Conservation (phyloP, 2,113 vertebrate genomes). For the Hystrix cristata region DNA sequence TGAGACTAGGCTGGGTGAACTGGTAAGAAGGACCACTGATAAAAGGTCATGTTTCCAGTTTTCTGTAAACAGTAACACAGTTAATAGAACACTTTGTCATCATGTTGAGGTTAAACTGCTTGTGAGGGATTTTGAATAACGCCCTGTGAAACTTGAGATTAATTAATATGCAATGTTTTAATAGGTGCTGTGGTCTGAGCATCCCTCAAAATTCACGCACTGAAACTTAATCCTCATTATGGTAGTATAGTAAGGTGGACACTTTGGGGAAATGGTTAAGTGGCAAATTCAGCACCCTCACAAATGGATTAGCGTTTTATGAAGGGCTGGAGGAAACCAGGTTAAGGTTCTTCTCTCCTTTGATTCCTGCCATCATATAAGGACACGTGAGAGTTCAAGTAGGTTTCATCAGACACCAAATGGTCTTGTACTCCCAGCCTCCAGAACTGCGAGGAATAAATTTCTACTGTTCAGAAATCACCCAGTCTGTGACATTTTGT, state of each 20-base stretch:
- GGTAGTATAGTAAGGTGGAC: neutral
- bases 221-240: neutral
- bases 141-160: neutral
- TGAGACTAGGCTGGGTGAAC: neutral
- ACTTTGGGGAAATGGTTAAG: neutral
- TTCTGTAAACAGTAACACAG: neutral
- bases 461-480: neutral
- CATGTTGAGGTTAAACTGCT: neutral
- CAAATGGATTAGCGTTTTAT: neutral
- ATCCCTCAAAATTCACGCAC: neutral
- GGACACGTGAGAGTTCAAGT: neutral
- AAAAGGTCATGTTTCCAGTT: neutral
- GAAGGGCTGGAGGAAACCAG: neutral
- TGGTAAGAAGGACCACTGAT: neutral
- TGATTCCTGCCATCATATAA: neutral
- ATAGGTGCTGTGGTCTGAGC: neutral
- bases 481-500: neutral
- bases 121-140: neutral
- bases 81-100: neutral
- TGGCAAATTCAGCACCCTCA: neutral
- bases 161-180: neutral
- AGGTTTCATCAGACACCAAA: neutral
- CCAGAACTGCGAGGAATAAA: neutral
- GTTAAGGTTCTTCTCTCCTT: neutral
- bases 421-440: neutral